phyloP scores from a whole-genome alignment of 2,888 invertebrate genomes.

The Ophion costatus region DNA sequence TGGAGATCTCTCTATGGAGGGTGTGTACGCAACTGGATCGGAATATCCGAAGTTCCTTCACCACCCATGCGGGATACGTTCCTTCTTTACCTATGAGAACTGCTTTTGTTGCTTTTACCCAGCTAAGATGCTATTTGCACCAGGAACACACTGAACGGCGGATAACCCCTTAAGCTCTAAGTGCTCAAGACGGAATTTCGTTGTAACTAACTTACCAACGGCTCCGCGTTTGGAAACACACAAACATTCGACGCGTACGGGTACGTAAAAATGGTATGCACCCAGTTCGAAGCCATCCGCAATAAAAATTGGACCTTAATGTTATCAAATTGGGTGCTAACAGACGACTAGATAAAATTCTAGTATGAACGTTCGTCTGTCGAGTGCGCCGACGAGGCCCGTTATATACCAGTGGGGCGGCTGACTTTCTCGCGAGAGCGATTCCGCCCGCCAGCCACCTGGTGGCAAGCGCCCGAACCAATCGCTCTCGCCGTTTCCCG shows the following conservation, averaged over 20 bases:
- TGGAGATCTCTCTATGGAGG: constrained; percentile 3
- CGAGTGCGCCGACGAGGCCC: neutral
- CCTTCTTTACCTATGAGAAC: neutral
- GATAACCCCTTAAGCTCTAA: constrained; percentile 10
- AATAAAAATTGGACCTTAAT: too few relatives aligned
- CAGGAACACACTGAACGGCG: constrained; percentile 1
- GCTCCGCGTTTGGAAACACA: too few relatives aligned
- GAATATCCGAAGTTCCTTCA: constrained; percentile 34
- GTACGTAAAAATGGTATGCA: too few relatives aligned
- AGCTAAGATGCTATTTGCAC: neutral
- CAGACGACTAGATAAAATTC: neutral
- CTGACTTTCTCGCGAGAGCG: neutral
- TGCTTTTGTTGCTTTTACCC: constrained; percentile 14
- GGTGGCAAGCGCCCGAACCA: neutral
- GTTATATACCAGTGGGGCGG: neutral
- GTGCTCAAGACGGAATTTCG: constrained; percentile 2
- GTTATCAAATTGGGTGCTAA: too few relatives aligned
- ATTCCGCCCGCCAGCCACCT: constrained; percentile 1
- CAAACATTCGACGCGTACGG: too few relatives aligned
- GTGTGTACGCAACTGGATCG: constrained; percentile 50
- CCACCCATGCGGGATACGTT: neutral
- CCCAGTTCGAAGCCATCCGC: too few relatives aligned
- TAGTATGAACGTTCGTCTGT: too few relatives aligned
- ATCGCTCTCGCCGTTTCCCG: too few relatives aligned
- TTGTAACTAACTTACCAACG: neutral